These are phyloP conservation scores for Holacanthella duospinosa DNA, from an alignment of 2,888 invertebrate species.

Conservation along the genomic window DNA sequence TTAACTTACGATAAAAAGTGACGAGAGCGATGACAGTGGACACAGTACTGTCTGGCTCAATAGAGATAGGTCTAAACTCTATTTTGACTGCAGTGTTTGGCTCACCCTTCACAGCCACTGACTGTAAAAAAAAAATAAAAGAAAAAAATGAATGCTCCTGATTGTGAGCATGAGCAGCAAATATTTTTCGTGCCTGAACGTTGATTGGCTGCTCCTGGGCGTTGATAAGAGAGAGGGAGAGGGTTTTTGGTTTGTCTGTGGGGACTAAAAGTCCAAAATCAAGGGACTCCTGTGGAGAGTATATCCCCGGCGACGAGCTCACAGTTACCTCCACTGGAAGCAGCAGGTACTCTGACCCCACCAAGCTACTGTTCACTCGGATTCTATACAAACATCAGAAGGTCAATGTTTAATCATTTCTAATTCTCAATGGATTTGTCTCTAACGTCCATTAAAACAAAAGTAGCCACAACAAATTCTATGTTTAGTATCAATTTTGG, in stretches of 20 bases:
- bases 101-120: slow-evolving; percentile 38
- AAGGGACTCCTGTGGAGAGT: slow-evolving; percentile 62
- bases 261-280: slow-evolving; percentile 74
- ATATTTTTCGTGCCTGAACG: slow-evolving; percentile 49
- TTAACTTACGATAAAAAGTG: slow-evolving; percentile 57
- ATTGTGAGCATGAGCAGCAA: no score
- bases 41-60: slow-evolving; percentile 54
- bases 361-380: slow-evolving; percentile 54
- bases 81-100: slow-evolving; percentile 49
- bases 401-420: no score
- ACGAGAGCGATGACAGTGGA: slow-evolving; percentile 56
- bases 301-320: slow-evolving; percentile 57
- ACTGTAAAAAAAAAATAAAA: slow-evolving; percentile 34
- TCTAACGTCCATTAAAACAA: no score
- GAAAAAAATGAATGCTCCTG: slow-evolving; percentile 6
- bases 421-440: no score
- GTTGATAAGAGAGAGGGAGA: slow-evolving; percentile 57
- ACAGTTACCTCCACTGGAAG: slow-evolving; percentile 79
- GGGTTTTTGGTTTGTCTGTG: slow-evolving; percentile 53
- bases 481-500: no score
- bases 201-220: slow-evolving; percentile 57
- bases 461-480: slow-evolving; percentile 1
- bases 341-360: slow-evolving; percentile 52
- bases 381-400: slow-evolving; percentile 46
- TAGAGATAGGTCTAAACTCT: slow-evolving; percentile 54